phyloP scores from a whole-genome alignment of 2,113 vertebrate genomes.

The Microtus richardsoni region DNA sequence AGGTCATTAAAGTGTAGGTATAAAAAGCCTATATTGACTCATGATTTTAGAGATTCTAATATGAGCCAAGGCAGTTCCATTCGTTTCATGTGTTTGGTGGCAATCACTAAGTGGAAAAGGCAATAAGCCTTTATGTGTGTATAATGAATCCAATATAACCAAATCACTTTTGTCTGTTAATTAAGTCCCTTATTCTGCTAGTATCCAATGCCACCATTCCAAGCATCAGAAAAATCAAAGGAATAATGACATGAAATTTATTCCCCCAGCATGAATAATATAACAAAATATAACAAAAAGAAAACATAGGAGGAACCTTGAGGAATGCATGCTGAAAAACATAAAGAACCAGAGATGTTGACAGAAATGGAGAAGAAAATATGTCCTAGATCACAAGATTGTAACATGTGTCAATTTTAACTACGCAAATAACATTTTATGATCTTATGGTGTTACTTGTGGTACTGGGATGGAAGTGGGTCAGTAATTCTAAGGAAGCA shows the following conservation, averaged over 20 bases:
- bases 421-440: not conserved
- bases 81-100: not conserved
- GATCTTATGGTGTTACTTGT: not conserved
- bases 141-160: not conserved
- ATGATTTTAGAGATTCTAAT: not conserved
- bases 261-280: not conserved
- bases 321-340: not conserved
- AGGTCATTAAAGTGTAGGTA: not conserved
- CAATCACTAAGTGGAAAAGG: too few relatives aligned
- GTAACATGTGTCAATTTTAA: not conserved
- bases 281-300: not conserved
- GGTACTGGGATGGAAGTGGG: not conserved
- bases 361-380: not conserved
- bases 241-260: not conserved
- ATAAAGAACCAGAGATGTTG: not conserved
- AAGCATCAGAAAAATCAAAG: not conserved
- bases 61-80: fast-evolving
- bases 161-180: not conserved
- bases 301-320: not conserved
- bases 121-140: not conserved
- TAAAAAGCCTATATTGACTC: not conserved
- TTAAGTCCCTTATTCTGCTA: not conserved
- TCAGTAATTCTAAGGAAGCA: not conserved
- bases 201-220: not conserved
- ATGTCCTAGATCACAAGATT: not conserved